Evolutionary conservation across 2,888 invertebrate genomes (phyloP).

Genomic region (Ornithoptera priamus): DNA sequence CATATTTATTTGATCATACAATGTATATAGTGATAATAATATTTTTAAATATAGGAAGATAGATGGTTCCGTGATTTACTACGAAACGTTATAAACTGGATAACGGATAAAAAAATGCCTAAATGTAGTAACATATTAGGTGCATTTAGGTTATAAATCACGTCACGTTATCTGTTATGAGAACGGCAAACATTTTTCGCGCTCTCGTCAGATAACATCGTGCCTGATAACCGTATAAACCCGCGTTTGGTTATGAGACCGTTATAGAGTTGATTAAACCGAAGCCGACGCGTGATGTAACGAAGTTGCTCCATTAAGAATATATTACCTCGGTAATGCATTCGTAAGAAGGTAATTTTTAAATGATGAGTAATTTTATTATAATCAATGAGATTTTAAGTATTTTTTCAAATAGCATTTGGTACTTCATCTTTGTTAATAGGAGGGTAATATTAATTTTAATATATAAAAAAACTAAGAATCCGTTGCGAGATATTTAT

Average conservation of each 20-base stretch:
- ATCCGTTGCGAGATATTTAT: too few species aligned
- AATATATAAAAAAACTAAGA: too few species aligned
- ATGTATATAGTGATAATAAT: too few species aligned
- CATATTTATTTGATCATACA: too few species aligned
- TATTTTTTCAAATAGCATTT: too few species aligned
- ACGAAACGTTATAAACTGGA: neutral
- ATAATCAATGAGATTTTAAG: too few species aligned
- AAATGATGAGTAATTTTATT: too few species aligned
- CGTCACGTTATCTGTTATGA: constrained; percentile 35
- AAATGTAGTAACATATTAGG: constrained; percentile 16
- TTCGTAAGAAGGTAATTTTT: neutral
- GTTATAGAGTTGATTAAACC: constrained; percentile 45
- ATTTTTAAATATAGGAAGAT: too few species aligned
- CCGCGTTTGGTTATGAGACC: constrained; percentile 37
- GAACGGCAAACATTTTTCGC: constrained; percentile 40
- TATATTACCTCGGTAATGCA: neutral
- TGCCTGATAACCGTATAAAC: constrained; percentile 26
- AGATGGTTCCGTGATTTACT: neutral
- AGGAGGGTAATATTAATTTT: too few species aligned
- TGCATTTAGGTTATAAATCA: constrained; percentile 31
- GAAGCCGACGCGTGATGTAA: constrained; percentile 7
- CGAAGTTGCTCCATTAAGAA: neutral
- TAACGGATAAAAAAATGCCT: neutral
- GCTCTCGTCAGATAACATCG: constrained; percentile 29
- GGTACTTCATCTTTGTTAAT: too few species aligned